These are phyloP conservation scores for Rhinoraja longicauda DNA, from an alignment of 2,797 vertebrate genomes.

Conservation along the genomic window DNA sequence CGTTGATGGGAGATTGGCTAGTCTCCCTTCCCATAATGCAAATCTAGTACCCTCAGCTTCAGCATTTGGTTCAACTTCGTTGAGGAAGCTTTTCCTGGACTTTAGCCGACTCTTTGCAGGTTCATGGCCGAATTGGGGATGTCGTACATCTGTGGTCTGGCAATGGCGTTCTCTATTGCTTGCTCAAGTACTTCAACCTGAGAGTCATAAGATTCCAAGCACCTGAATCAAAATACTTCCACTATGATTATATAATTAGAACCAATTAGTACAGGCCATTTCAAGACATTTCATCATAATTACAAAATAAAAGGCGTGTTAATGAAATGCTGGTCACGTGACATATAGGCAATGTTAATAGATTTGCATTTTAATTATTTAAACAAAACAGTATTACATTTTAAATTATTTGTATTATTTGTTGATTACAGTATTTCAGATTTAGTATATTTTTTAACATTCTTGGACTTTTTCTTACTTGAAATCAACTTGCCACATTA, in stretches of 20 bases:
- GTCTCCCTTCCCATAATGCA: too few species aligned
- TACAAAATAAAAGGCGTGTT: not conserved
- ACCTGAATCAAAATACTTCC: not conserved
- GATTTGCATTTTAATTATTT: not conserved
- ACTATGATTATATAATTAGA: not conserved
- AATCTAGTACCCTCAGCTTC: too few species aligned
- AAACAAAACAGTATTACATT: not conserved
- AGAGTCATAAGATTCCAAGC: not conserved
- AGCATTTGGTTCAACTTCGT: too few species aligned
- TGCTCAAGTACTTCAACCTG: not conserved
- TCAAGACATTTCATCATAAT: not conserved
- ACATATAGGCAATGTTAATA: not conserved
- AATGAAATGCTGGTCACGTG: not conserved
- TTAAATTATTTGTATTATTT: too few species aligned
- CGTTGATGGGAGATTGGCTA: too few species aligned
- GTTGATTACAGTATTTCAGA: not conserved
- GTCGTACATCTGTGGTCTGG: too few species aligned
- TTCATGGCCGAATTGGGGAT: too few species aligned
- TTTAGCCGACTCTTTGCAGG: too few species aligned
- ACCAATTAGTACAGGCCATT: not conserved
- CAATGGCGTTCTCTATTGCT: too few species aligned
- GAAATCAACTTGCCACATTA: not conserved
- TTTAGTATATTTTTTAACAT: not conserved
- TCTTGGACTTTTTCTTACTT: not conserved
- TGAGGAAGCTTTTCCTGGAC: too few species aligned